phyloP scores from a whole-genome alignment of 2,797 vertebrate species.

The Pelochelys cantorii region DNA sequence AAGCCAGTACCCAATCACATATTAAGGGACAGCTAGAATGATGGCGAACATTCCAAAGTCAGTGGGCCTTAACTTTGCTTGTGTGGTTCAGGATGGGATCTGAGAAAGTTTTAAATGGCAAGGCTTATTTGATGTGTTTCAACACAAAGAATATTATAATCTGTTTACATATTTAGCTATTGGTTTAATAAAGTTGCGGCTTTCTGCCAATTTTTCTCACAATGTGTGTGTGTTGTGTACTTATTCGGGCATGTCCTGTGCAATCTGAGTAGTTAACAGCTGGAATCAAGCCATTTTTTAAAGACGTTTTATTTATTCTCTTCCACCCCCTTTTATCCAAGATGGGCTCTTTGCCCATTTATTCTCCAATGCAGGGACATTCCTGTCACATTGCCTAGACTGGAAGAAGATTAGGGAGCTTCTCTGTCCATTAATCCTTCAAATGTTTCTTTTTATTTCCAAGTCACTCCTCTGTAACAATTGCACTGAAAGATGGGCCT shows the following conservation, averaged over 20 bases:
- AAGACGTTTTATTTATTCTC: background rate
- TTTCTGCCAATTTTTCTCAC: background rate
- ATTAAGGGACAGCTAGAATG: background rate
- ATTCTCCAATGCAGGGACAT: conserved; percentile 34
- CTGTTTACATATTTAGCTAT: conserved; percentile 3
- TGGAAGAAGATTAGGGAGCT: conserved; percentile 37
- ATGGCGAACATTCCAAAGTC: background rate
- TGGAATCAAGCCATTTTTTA: conserved; percentile 13
- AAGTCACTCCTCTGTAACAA: conserved; percentile 20
- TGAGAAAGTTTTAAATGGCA: conserved; percentile 9
- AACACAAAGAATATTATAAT: background rate
- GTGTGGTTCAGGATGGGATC: background rate
- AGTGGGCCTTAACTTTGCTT: background rate
- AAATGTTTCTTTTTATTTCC: conserved; percentile 44
- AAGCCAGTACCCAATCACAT: accelerated
- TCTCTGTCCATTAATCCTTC: conserved; percentile 55
- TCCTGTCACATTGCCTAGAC: conserved; percentile 8
- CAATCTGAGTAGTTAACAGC: conserved; percentile 19
- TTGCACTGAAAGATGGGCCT: conserved; percentile 24
- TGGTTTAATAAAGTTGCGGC: conserved; percentile 39
- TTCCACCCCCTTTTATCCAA: conserved; percentile 29
- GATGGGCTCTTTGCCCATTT: background rate
- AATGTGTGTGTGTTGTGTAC: conserved; percentile 12
- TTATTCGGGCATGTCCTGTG: background rate
- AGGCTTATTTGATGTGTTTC: conserved; percentile 18